phyloP scores from a whole-genome alignment of 2,888 invertebrate species.

The Drosophila atripex region DNA sequence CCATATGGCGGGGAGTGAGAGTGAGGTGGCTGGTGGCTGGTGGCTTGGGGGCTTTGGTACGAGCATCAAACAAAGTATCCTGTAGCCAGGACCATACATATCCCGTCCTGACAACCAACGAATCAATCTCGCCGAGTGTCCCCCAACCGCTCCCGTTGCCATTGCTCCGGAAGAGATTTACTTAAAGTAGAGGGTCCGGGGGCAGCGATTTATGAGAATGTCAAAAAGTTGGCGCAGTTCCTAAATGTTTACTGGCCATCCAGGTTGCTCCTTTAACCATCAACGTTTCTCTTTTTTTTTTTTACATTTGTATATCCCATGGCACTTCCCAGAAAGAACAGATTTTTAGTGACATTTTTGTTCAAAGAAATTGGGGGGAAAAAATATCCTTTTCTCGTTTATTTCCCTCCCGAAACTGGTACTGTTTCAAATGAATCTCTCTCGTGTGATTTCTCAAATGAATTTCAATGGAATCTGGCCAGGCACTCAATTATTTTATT shows the following conservation, averaged over 20 bases:
- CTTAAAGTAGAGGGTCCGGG: slow-evolving; percentile 16
- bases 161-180: neutral
- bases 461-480: neutral
- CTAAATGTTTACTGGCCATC: slow-evolving; percentile 3
- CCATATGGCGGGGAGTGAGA: neutral
- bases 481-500: slow-evolving; percentile 6
- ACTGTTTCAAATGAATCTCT: neutral
- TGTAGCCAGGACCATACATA: neutral
- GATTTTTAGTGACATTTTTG: too few species aligned
- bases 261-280: too few species aligned
- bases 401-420: neutral
- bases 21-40: neutral
- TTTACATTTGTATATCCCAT: too few species aligned
- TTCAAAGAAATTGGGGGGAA: too few species aligned
- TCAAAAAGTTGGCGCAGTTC: slow-evolving; percentile 8
- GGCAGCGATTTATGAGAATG: neutral
- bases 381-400: too few species aligned
- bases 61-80: slow-evolving; percentile 10
- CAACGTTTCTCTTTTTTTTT: too few species aligned
- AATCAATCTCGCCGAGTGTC: slow-evolving; percentile 28
- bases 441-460: neutral
- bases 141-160: neutral
- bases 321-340: too few species aligned
- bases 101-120: neutral
- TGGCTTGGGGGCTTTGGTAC: neutral